Evolutionary conservation across 2,888 invertebrate species (phyloP).

Genomic region (Catocala nupta): DNA sequence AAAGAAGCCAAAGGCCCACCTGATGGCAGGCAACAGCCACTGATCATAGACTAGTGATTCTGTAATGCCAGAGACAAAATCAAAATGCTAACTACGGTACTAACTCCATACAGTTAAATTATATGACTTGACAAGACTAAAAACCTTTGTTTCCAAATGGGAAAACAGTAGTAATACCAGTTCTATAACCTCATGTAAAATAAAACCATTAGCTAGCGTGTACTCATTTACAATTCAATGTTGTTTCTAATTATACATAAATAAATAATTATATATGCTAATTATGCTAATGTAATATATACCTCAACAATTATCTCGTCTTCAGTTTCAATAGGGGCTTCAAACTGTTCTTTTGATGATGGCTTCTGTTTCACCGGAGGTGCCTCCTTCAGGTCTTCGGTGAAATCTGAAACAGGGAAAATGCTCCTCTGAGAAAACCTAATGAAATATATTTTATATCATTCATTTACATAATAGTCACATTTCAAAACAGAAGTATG

Average conservation of each 20-base stretch:
- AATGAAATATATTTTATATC: too few species aligned
- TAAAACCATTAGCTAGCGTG: background rate
- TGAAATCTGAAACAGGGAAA: conserved; percentile 59
- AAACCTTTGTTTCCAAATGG: too few species aligned
- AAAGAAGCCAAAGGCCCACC: too few species aligned
- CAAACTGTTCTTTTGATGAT: conserved; percentile 65
- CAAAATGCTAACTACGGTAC: too few species aligned
- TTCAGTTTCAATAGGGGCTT: conserved; percentile 77
- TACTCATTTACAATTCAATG: conserved; percentile 1
- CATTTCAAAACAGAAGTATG: too few species aligned
- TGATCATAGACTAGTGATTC: too few species aligned
- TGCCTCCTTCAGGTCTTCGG: conserved; percentile 61
- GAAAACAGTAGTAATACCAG: too few species aligned
- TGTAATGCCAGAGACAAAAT: too few species aligned
- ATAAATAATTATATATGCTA: conserved; percentile 5
- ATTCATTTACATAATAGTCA: too few species aligned
- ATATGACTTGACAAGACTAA: too few species aligned
- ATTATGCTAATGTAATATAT: conserved; percentile 23
- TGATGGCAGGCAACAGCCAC: too few species aligned
- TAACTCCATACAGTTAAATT: too few species aligned
- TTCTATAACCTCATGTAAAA: background rate
- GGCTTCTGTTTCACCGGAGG: conserved; percentile 58
- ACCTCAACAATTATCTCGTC: conserved; percentile 89
- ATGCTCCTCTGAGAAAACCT: background rate
- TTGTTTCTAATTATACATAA: background rate